Base-by-base conservation (phyloP, 2,113 vertebrate genomes). In the cat (Felis catus) region DNA sequence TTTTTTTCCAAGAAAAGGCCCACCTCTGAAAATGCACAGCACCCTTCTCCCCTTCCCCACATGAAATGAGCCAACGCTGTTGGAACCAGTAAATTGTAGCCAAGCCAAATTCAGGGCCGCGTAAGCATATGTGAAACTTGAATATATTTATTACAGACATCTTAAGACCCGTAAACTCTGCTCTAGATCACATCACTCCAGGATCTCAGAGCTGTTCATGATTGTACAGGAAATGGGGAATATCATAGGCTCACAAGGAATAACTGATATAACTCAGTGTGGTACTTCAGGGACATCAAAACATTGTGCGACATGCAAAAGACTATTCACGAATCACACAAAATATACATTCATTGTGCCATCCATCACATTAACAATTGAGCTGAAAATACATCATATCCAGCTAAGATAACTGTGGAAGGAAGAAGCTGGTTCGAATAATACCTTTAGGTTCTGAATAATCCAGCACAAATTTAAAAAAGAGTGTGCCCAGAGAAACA, bases 211-310 rank as follows among this genome's bases (percentile, higher is more conserved):
- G 98, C 96, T 96, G 97, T 98, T 98, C 97, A 93, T 99, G 99
- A 99, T 99, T 99, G 99, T 99, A 99, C 99, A 99, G 98, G 98
- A 98, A 98, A 98, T 96, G 97, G 97, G 98, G 94, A 98, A 89
- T 96, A 98, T 96, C 95, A 97, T 98, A 98, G 39, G 89, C 95
- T 99, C 98, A 99, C 98, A 98, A 98, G 98, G 94, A 45, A 98
- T 97, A 99, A 99, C 99, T 99, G 99, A 99, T 99, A 99, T 99
- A 99, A 99, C 99, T 99, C 99, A 99, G 99, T 99, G 98, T 99
- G 98, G 97, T 98, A 98, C 98, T 98, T 94, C 92, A 96, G 97
- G 98, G 95, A 99, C 99, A 99, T 98, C 98, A 99, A 99, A 99
- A 99, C 99, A 98, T 98, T 97, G 98, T 97, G 99, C 98, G 81